Evolutionary conservation across 2,797 vertebrate genomes (phyloP).

Genomic region (Heteromormyrus szaboi): DNA sequence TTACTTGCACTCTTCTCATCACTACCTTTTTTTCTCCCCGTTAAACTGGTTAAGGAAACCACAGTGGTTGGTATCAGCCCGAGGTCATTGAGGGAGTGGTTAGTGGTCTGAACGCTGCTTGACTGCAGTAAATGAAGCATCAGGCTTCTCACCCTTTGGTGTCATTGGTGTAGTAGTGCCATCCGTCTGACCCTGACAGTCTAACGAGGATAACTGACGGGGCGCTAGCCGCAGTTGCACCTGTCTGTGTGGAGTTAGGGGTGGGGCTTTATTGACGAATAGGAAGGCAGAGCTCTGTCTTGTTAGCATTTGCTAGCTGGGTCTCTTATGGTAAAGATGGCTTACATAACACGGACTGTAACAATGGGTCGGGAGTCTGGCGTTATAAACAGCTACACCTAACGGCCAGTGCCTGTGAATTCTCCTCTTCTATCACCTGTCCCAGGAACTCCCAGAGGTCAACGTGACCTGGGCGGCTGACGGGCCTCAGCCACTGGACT

Average conservation of each 20-base stretch:
- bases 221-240: not conserved
- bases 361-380: not conserved
- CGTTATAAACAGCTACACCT: not conserved
- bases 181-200: not conserved
- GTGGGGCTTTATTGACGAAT: not conserved
- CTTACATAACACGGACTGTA: not conserved
- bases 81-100: not conserved
- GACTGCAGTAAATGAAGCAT: not conserved
- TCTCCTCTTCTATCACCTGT: not conserved
- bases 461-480: conserved; percentile 84
- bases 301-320: not conserved
- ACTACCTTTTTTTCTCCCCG: not conserved
- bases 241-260: not conserved
- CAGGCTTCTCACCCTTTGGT: not conserved
- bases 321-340: not conserved
- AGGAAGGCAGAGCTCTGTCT: not conserved
- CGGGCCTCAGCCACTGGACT: conserved; percentile 69
- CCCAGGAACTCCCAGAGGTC: conserved; percentile 86
- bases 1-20: not conserved
- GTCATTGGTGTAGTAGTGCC: not conserved
- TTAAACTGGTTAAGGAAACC: not conserved
- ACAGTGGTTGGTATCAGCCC: not conserved
- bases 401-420: not conserved
- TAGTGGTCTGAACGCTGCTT: not conserved
- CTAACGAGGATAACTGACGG: not conserved